Base-by-base conservation (phyloP, 2,113 vertebrate genomes). In the Ellobius talpinus region DNA sequence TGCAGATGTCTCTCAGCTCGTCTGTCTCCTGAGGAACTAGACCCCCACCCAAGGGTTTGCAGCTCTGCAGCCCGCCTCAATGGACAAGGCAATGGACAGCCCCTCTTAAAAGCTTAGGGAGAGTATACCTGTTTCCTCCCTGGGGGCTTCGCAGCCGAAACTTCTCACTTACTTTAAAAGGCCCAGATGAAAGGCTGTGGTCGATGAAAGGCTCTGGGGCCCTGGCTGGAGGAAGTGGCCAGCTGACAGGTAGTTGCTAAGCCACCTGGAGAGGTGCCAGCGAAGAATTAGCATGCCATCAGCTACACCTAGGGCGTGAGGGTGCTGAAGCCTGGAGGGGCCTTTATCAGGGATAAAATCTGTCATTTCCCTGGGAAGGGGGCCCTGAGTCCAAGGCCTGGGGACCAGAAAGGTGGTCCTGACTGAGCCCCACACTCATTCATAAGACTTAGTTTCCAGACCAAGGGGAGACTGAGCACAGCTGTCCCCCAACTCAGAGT, bases 241-340 rank as follows among this genome's bases (percentile, higher is more conserved):
- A 12, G 90, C 97, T 98, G 97, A 88, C 98, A 74, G 97, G 66
- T 95, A 79, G 5, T 96, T 97, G 3, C 87, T 96, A 98, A 97
- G 88, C 82, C 68, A 31, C 79, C 85, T 94, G 47, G 87, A 98
- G 94, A 95, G 96, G 39, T 82, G 94, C 88, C 16, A 0, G 10
- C 1, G 70, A 93, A 70, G 85, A 96, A 93, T 2, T 13, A 94
- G 96, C 96, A 95, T 92, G n/a, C 78, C 77, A 96, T 78, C 93
- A 97, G 86, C 93, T 90, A 81, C 3, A 0, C 79, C 84, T 58
- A 78, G 89, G 96, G 95, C 45, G 81, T 42, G 89, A 97, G 76
- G 3, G 0, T 52, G 1, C 70, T 13, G 11, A 70, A 79, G 14
- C 31, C 10, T 3, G 78, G 61, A 73, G n/a, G 61, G 66, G 17